phyloP scores from a whole-genome alignment of 2,113 vertebrate species.

The Emydura subglobosa region DNA sequence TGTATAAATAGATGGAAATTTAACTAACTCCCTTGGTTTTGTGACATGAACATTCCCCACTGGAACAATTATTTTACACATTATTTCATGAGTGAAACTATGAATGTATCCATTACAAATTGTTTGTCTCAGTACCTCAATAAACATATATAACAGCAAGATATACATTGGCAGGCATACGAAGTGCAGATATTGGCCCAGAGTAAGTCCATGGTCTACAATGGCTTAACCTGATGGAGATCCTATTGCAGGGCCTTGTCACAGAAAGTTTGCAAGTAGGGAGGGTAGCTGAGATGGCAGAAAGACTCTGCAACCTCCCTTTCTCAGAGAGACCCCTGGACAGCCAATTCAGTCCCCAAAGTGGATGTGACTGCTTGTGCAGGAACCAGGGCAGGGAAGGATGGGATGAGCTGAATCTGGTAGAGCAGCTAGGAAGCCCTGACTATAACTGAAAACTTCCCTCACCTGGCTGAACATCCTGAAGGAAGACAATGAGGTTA shows the following conservation, averaged over 20 bases:
- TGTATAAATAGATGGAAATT: neutral
- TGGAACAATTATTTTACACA: neutral
- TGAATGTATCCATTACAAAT: too few relatives aligned
- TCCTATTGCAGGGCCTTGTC: neutral
- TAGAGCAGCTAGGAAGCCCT: neutral
- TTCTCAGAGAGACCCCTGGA: neutral
- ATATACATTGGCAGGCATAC: neutral
- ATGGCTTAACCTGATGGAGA: neutral
- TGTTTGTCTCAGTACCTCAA: neutral
- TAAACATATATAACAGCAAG: neutral
- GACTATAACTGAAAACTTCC: neutral
- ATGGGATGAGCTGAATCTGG: neutral
- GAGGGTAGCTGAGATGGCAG: neutral
- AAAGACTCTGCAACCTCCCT: neutral
- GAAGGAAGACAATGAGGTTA: neutral
- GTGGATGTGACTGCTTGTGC: neutral
- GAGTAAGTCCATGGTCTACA: neutral
- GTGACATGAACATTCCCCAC: neutral
- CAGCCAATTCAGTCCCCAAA: neutral
- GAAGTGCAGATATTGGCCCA: neutral
- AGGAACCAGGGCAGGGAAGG: neutral
- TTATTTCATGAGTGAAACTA: too few relatives aligned
- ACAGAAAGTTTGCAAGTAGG: neutral
- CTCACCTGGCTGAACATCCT: neutral
- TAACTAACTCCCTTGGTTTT: neutral